Evolutionary conservation across 2,888 invertebrate genomes (phyloP), one percentile per base, ranked within the genome.

Genomic region (Trileptium ribeirensis): DNA sequence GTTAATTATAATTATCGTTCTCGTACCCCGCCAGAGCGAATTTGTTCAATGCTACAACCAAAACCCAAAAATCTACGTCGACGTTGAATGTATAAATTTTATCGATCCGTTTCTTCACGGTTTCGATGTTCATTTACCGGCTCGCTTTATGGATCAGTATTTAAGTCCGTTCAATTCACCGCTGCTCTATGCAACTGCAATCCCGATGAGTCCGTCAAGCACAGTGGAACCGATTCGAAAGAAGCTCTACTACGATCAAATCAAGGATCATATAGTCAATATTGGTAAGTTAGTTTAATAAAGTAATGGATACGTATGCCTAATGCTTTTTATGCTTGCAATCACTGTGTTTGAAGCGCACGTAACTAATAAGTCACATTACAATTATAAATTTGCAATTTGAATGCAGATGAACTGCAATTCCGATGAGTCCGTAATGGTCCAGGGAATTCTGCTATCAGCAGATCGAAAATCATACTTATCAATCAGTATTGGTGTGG

Each of bases 141-240:
- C 86, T 38, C 8, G 8, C 8, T 51, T 51, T 24, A 8, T 51
- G 51, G 51, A 51, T 24, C 8, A 8, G 8, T 51, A 51, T 51
- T 51, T 51, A 24, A 51, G 51, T 51, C 51, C 51, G 51, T 51
- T 15, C 51, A 51, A 51, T 51, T 81, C 86, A 38, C 86, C 86
- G 0, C 85, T 85, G 31, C 51, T 86, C 3, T 87, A 85, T 82
- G 81, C 86, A 67, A 84, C 85, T 37, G 86, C 86, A 8, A 82
- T 86, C 38, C 86, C 86, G 1, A 78, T 86, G 74, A 83, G 84
- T 29, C 79, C 78, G 2, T 36, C n/a, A 33, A 39, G 34, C 34
- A 15, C 8, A 1, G 24, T 51, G 24, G 51, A 51, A 24, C 51
- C 64, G 0, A 39, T 81, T 40, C 78, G 67, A 33, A 75, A 75